These are phyloP conservation scores for Saccopteryx leptura DNA, from an alignment of 2,113 vertebrate species.

Conservation along the genomic window DNA sequence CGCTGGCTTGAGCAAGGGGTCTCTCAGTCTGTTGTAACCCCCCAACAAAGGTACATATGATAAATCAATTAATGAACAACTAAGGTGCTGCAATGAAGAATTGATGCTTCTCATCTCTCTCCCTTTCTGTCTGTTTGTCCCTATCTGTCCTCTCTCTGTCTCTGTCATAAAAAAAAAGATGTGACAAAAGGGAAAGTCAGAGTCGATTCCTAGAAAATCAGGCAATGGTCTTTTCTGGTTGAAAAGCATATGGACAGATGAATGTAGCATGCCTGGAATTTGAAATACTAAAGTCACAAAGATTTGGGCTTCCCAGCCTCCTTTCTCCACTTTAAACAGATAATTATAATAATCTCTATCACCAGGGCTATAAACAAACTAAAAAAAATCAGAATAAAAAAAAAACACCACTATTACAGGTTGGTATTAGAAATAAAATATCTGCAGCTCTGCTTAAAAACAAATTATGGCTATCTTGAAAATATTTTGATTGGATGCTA, in stretches of 20 bases:
- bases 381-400: constrained; percentile 16
- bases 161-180: background rate
- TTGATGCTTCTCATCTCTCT: too few relatives aligned
- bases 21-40: too few relatives aligned
- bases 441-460: constrained; percentile 42
- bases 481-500: constrained; percentile 7
- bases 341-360: constrained; percentile 41
- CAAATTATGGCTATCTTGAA: background rate
- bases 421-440: constrained; percentile 9
- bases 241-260: background rate
- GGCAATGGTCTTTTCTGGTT: background rate
- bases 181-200: background rate
- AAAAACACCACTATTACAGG: background rate
- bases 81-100: too few relatives aligned
- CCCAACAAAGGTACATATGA: too few relatives aligned
- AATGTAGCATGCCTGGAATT: background rate
- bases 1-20: too few relatives aligned
- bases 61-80: too few relatives aligned
- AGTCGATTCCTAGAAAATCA: background rate
- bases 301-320: background rate
- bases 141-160: too few relatives aligned
- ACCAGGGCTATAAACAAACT: background rate
- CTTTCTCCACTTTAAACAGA: background rate
- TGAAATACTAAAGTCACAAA: background rate
- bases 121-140: too few relatives aligned